These are phyloP conservation scores for Suncus etruscus DNA, from an alignment of 2,113 vertebrate species.

Conservation along the genomic window DNA sequence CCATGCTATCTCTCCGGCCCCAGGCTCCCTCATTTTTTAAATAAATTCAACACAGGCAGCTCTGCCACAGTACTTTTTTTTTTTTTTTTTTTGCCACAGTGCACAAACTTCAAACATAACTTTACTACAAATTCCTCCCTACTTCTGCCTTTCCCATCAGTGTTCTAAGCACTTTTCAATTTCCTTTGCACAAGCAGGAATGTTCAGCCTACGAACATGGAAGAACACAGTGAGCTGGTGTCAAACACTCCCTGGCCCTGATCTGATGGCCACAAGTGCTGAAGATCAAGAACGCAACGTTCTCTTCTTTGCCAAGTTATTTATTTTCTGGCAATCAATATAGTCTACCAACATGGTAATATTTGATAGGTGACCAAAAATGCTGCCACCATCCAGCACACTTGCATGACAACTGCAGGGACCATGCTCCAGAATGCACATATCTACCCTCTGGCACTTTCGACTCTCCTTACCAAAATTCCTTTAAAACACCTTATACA, in stretches of 20 bases:
- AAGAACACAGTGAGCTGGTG: not conserved
- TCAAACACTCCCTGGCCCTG: not conserved
- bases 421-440: not conserved
- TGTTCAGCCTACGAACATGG: too few relatives aligned
- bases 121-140: not conserved
- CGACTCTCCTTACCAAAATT: not conserved
- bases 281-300: slow-evolving; percentile 23
- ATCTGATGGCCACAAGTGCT: not conserved
- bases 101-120: slow-evolving; percentile 12
- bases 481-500: slow-evolving; percentile 48
- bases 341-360: not conserved
- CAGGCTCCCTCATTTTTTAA: too few relatives aligned
- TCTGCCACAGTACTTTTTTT: too few relatives aligned
- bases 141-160: not conserved
- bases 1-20: too few relatives aligned
- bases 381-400: not conserved
- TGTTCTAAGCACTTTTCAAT: slow-evolving; percentile 3
- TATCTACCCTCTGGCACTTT: slow-evolving; percentile 8
- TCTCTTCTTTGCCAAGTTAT: slow-evolving; percentile 51
- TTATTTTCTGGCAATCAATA: not conserved
- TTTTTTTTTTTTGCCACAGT: too few relatives aligned
- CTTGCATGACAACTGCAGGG: not conserved
- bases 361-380: not conserved
- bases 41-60: too few relatives aligned
- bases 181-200: not conserved